Evolutionary conservation across 2,113 vertebrate species (phyloP), one percentile per base, ranked within the genome.

Genomic region (Takifugu bimaculatus): DNA sequence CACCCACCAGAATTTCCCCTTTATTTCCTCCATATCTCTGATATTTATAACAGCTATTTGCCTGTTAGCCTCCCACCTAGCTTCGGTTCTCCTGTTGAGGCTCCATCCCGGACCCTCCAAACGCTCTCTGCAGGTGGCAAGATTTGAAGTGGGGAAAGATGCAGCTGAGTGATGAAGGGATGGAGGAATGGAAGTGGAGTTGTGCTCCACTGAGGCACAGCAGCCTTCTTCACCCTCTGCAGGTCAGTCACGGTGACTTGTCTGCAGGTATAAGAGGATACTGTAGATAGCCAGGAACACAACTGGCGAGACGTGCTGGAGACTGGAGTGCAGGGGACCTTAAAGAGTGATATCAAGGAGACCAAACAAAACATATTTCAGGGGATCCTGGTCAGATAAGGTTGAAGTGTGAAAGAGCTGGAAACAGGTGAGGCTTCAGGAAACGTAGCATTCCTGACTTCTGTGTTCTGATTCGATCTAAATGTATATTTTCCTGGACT

Each of bases 161-260:
- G 14, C 1, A 25, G 11, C 11, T 63, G 29, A 26, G 50, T 57
- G 50, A 42, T 39, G 56, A 54, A 63, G 26, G 42, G 49, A 49
- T 2, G 9, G 27, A 44, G 26, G 49, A 50, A 63, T 44, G 42
- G 57, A 72, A 50, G 39, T 60, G 60, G 57, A 58, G 74, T 50
- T 54, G 54, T 65, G 64, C 73, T 70, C 32, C 65, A 71, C 52
- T 78, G 83, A 76, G 59, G 65, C 65, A 74, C 26, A 2, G 50
- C 69, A 51, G 62, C 54, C 42, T 63, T 61, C 75, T 49, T 65
- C 69, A n/a, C 53, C 60, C 44, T 63, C 61, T 43, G 59, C 28
- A 45, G 72, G 66, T 60, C 78, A 49, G 54, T 47, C 45, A 13
- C 57, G 11, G 48, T 14, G 60, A 70, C 74, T 67, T 1, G 72